Evolutionary conservation across 2,797 vertebrate genomes (phyloP).

Genomic region (Jordanella pulchra): DNA sequence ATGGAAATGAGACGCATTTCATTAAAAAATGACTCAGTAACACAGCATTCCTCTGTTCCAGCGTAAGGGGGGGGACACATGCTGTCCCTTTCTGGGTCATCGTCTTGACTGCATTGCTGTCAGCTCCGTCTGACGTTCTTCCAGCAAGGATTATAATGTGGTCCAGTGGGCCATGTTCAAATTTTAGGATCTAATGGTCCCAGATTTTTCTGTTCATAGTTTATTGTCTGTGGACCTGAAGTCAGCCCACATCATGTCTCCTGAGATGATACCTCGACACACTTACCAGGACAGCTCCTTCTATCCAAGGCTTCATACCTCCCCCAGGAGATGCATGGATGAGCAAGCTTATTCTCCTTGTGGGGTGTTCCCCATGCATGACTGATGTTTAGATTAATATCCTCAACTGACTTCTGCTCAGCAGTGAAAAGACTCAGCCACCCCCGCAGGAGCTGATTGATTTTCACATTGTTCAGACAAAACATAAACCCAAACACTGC

Average conservation of each 20-base stretch:
- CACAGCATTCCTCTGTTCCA: slow-evolving; percentile 18
- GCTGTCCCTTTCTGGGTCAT: slow-evolving; percentile 48
- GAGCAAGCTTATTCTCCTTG: slow-evolving; percentile 75
- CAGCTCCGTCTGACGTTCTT: slow-evolving; percentile 35
- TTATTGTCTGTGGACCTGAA: slow-evolving; percentile 57
- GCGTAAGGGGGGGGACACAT: slow-evolving; percentile 15
- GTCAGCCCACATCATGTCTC: slow-evolving; percentile 57
- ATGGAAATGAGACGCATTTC: slow-evolving; percentile 43
- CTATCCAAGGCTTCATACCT: slow-evolving; percentile 36
- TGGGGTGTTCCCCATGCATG: slow-evolving; percentile 79
- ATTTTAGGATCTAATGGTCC: slow-evolving; percentile 50
- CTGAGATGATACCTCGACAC: slow-evolving; percentile 64
- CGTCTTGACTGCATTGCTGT: slow-evolving; percentile 50
- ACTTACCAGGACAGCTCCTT: slow-evolving; percentile 50
- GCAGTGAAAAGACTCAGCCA: slow-evolving; percentile 46
- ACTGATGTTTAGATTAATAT: slow-evolving; percentile 79
- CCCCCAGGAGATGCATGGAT: slow-evolving; percentile 72
- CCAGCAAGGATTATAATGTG: slow-evolving; percentile 51
- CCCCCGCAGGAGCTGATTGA: slow-evolving; percentile 65
- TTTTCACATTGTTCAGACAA: slow-evolving; percentile 61
- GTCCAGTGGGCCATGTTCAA: slow-evolving; percentile 39
- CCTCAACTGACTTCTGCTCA: slow-evolving; percentile 74
- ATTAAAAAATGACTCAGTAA: slow-evolving; percentile 45
- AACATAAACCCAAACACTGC: slow-evolving; percentile 47
- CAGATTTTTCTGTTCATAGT: slow-evolving; percentile 55